Evolutionary conservation across 1,140 invertebrate species (phyloP), one percentile per base, ranked within the genome.

Genomic region (Trichogramma pretiosum): DNA sequence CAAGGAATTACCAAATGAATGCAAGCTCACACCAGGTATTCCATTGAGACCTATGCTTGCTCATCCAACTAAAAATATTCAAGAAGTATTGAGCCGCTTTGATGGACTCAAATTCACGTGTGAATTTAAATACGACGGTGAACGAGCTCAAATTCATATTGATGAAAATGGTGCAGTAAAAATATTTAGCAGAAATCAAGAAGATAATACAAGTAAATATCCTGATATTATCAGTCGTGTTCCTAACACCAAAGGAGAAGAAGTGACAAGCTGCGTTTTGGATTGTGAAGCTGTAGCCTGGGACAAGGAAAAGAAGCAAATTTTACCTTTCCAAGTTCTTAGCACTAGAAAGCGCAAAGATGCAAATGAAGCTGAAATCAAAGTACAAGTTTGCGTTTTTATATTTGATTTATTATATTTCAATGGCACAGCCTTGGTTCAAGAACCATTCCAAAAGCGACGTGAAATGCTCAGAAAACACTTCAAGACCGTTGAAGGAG

Each of bases 71-170:
- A 93, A 91, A 70, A 93, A 93, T 3, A 82, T 92, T 3, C 76
- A 80, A 43, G 94, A 99, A 71, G 89, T 99, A 13, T 68, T 99
- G 3, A 77, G 83, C 39, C 76, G 93, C 45, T 99, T 99, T 70
- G 93, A 96, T 49, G 81, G 84, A 22, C 73, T 87, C 55, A 84
- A 88, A 60, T 99, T 99, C 62, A 98, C 95, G 3, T 99, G 95
- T 67, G 97, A 99, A 76, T 99, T 85, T 80, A 99, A 99, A 69
- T 99, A 99, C 68, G 97, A 99, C 70, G 97, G 97, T 4, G 97
- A 99, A 76, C 74, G 97, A 62, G 96, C 93, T 4, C 97, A 99
- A 76, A 89, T 93, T 56, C 90, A 93, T 61, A 65, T 83, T 1
- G 57, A 74, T 21, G 77, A 85, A 34, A 73, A 83, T 55, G 82